Base-by-base conservation (phyloP, 1,140 invertebrate genomes). In the Listronotus oregonensis region DNA sequence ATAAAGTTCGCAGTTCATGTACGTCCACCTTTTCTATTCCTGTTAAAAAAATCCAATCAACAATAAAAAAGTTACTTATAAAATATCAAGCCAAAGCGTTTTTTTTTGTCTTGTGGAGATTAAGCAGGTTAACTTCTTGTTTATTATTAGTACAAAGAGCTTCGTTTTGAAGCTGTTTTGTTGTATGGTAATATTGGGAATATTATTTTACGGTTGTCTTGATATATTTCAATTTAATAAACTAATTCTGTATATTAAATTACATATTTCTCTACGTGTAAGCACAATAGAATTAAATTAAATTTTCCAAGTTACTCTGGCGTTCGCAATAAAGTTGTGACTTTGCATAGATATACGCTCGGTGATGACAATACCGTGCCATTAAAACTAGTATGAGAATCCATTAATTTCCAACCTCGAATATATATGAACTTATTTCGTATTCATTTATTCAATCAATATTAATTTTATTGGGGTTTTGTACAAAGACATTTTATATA, bases 251-350 rank as follows among this genome's bases (percentile, higher is more conserved):
- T 37, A 37, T 37, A 54, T 63, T 52, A 46, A 46, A 63, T 63
- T 63, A 63, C 60, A 63, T 46, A 54, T 63, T 63, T 63, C 52
- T 47, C 49, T 44, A 54, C 50, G 60, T 54, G 60, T 47, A 50
- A 63, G 60, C 43, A 63, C 60, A 63, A 63, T 63, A 47, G 39
- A 10, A 43, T 34, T 37, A 63, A 63, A 63, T 63, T 63, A 63
- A 63, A 63, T 63, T 63, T 63, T 54, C 60, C 60, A 63, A 63
- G 60, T 63, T 63, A 63, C 60, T 63, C 60, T 63, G 12, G 49
- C 17, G 60, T 54, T 63, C 60, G 60, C 60, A 63, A 63, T 63
- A 63, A 63, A 63, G 60, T 63, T 63, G 60, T 63, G 60, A 63
- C 60, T 63, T 63, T 63, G 60, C 60, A 63, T 63, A 61, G 59